phyloP scores from a whole-genome alignment of 2,113 vertebrate species.

The Periophthalmus modestus region DNA sequence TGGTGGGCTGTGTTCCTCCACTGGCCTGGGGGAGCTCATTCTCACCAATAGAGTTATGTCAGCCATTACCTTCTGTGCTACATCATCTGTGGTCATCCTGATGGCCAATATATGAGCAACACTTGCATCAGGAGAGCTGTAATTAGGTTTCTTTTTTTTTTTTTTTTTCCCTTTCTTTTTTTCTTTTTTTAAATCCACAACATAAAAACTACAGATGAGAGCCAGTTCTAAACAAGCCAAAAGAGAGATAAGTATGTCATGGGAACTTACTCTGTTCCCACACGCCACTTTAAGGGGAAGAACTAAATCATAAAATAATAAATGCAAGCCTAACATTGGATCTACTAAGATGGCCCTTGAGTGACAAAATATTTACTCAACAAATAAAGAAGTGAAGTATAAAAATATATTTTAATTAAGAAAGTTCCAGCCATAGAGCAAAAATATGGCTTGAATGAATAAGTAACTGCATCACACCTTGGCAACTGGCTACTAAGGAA shows the following conservation, averaged over 20 bases:
- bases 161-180: neutral
- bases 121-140: neutral
- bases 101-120: neutral
- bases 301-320: neutral
- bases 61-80: slow-evolving; percentile 6
- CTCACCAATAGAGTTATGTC: slow-evolving; percentile 8
- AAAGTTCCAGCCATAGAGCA: no score
- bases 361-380: neutral
- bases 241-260: slow-evolving; percentile 2
- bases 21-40: slow-evolving; percentile 1
- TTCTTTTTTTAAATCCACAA: neutral
- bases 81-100: neutral
- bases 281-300: slow-evolving; percentile 7
- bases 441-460: no score
- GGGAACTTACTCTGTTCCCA: slow-evolving; percentile 18
- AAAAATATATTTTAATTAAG: neutral
- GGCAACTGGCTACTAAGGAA: no score
- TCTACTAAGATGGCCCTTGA: neutral
- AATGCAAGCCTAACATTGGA: neutral
- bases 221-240: neutral
- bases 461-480: no score
- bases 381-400: neutral
- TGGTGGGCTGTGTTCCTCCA: slow-evolving; percentile 46
- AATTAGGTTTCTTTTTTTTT: neutral
- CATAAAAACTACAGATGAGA: neutral